Evolutionary conservation across 2,113 vertebrate genomes (phyloP).

Genomic region (Carassius auratus): DNA sequence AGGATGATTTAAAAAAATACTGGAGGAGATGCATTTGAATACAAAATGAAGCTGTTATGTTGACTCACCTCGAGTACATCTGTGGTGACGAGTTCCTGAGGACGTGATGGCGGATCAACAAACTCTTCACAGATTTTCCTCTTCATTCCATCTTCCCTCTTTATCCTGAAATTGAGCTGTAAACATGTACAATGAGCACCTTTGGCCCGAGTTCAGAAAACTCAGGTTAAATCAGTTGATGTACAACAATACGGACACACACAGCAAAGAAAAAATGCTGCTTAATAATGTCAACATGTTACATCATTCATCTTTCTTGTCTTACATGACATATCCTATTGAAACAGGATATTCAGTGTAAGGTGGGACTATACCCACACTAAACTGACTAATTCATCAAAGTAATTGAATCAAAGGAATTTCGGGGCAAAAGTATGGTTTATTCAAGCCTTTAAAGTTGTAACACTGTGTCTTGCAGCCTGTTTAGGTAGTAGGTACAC

Average conservation of each 20-base stretch:
- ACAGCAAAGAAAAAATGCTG: neutral
- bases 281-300: neutral
- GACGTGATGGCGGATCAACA: slow-evolving; percentile 64
- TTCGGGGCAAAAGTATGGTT: neutral
- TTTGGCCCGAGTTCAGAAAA: neutral
- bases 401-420: neutral
- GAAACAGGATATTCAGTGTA: neutral
- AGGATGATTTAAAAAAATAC: neutral
- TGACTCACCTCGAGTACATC: slow-evolving; percentile 71
- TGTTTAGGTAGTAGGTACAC: neutral
- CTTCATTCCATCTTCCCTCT: slow-evolving; percentile 51
- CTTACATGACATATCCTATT: neutral
- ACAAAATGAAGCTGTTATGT: neutral
- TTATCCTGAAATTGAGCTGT: slow-evolving; percentile 65
- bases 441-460: neutral
- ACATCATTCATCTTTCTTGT: neutral
- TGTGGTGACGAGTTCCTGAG: slow-evolving; percentile 70
- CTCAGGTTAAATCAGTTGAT: neutral
- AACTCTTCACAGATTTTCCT: slow-evolving; percentile 56
- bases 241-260: neutral
- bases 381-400: neutral
- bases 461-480: neutral
- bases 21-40: neutral
- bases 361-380: neutral
- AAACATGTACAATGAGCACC: neutral